Base-by-base conservation (phyloP, 2,797 vertebrate genomes). In the Thalassophryne amazonica region DNA sequence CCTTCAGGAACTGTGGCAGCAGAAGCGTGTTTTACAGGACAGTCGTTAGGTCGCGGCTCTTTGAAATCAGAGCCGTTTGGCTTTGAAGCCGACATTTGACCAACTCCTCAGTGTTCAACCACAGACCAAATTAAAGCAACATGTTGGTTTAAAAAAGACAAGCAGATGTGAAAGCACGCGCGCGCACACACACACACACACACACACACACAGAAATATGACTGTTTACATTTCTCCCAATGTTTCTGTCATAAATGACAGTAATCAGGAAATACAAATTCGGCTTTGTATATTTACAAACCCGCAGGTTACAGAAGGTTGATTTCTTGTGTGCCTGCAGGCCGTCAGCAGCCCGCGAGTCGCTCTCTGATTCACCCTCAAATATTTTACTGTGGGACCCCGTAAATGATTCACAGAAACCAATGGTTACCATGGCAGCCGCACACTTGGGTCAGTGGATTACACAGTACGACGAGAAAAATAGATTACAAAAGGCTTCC, bases 1-100 rank as follows among this genome's bases (percentile, higher is more conserved):
- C 92, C 85, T 91, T 94, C 43, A 87, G 69, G 77, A 98, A 99
- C 97, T 99, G 81, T 9, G 47, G 49, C 57, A 76, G 21, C 55
- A 58, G 34, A 66, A 65, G 33, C 65, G 75, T 43, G 49, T 59
- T 88, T 83, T 75, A 83, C 67, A 70, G 69, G 73, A 28, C 42
- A 56, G 78, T 83, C 69, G 42, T 86, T 84, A 81, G 58, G 25
- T 54, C 46, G 10, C 30, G 13, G 57, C 32, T 70, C 83, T 86
- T 82, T 86, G 86, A 84, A 88, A 84, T 45, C 17, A 70, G 78
- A 85, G 61, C 43, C 47, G 69, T 71, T 2, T 1, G 5, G 58
- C 80, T 83, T 85, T 84, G 83, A 86, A 78, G 70, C 49, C 61
- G 16, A 64, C 29, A 59, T 81, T 69, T 77, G 81, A 79, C 73